Percentiles rank a stretch among this genome's conserved stretches.
phyloP scores from a whole-genome alignment of 2,888 invertebrate species.

The Neoscelio sp. region DNA sequence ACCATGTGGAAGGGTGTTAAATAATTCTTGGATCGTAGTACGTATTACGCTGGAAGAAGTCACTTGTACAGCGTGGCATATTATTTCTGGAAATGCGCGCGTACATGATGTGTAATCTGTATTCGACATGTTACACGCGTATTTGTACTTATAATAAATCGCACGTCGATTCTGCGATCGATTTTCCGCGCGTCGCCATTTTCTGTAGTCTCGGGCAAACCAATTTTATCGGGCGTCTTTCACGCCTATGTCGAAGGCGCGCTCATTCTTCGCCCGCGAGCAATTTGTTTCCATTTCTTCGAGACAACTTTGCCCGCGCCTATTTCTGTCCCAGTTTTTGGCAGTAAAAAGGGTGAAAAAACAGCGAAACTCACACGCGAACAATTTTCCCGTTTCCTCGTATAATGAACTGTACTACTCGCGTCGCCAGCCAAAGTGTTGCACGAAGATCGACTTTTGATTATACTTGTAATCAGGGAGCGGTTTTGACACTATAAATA shows the following conservation, averaged over 20 bases:
- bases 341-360: slow-evolving; percentile 32
- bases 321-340: slow-evolving; percentile 52
- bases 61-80: slow-evolving; percentile 15
- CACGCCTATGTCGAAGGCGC: slow-evolving; percentile 35
- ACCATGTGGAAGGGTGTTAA: too few relatives aligned
- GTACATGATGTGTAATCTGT: slow-evolving; percentile 25
- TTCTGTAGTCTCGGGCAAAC: slow-evolving; percentile 35
- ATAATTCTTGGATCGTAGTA: background rate
- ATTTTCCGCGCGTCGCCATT: slow-evolving; percentile 34
- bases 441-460: slow-evolving; percentile 30
- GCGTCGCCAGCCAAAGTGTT: slow-evolving; percentile 3
- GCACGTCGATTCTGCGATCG: slow-evolving; percentile 39
- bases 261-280: slow-evolving; percentile 55
- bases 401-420: slow-evolving; percentile 26
- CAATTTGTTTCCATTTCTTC: slow-evolving; percentile 69
- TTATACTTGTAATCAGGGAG: slow-evolving; percentile 21
- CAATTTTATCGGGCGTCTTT: slow-evolving; percentile 50
- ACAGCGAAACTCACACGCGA: slow-evolving; percentile 32
- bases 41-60: background rate
- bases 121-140: slow-evolving; percentile 35
- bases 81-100: slow-evolving; percentile 8
- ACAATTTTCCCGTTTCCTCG: slow-evolving; percentile 13
- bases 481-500: slow-evolving; percentile 4
- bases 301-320: slow-evolving; percentile 62
- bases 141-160: slow-evolving; percentile 44